These are phyloP conservation scores for Lasioglossum baleicum DNA, from an alignment of 1,140 invertebrate species.

Conservation along the genomic window DNA sequence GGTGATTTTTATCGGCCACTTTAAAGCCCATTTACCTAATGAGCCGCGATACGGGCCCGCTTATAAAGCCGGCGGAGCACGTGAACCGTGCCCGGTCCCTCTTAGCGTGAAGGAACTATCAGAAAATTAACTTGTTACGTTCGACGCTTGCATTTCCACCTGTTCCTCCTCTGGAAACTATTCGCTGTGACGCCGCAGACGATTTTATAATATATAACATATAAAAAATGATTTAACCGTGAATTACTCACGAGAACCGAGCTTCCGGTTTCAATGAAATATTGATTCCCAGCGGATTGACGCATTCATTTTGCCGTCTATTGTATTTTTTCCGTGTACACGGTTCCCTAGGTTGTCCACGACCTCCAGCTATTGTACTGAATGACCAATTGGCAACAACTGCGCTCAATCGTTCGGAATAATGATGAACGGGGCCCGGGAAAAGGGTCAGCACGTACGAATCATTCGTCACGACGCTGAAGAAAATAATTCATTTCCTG, in stretches of 20 bases:
- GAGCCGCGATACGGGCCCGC: constrained; percentile 60
- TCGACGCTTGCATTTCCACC: constrained; percentile 13
- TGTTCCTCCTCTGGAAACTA: not conserved
- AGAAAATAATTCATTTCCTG: constrained; percentile 49
- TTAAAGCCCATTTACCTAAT: constrained; percentile 72
- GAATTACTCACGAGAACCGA: no score
- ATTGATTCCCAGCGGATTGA: not conserved
- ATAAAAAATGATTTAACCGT: no score
- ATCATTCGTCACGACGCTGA: constrained; percentile 42
- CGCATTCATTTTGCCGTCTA: not conserved
- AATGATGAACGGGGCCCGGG: constrained; percentile 47
- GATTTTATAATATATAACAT: no score
- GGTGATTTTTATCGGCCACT: constrained; percentile 61
- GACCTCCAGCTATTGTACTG: constrained; percentile 56
- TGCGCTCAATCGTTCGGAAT: constrained; percentile 67
- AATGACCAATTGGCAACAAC: constrained; percentile 69
- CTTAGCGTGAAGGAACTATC: constrained; percentile 34
- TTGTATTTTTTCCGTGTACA: not conserved
- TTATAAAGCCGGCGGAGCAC: constrained; percentile 26
- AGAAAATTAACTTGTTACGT: constrained; percentile 44
- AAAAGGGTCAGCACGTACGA: constrained; percentile 38
- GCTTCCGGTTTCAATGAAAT: not conserved
- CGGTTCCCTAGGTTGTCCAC: not conserved
- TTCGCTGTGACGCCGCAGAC: not conserved
- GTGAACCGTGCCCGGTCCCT: constrained; percentile 21